These are phyloP conservation scores for Aphis craccivora DNA, from an alignment of 1,140 invertebrate genomes.

Conservation along the genomic window DNA sequence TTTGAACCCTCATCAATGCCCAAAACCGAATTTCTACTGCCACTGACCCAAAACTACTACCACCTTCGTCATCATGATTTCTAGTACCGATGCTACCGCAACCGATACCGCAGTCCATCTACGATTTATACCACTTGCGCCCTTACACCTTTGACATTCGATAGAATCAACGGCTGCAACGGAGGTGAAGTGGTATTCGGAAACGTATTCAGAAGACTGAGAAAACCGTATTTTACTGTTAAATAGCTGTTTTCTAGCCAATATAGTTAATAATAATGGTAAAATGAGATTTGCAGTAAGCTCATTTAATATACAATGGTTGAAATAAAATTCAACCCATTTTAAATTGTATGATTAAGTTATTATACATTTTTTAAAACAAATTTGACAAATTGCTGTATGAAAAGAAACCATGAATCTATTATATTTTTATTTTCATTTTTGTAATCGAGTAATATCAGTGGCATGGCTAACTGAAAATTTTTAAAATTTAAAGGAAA, in stretches of 20 bases:
- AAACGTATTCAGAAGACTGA: neutral
- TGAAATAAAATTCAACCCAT: neutral
- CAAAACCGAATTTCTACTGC: neutral
- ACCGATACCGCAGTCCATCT: neutral
- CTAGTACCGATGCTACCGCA: neutral
- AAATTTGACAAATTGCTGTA: too few relatives aligned
- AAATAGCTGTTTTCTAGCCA: neutral
- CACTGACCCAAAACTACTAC: neutral
- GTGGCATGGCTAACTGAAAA: too few relatives aligned
- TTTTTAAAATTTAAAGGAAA: too few relatives aligned
- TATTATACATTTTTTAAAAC: neutral
- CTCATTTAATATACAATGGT: neutral
- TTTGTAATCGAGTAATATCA: too few relatives aligned
- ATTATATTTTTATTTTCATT: too few relatives aligned
- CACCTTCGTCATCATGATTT: neutral
- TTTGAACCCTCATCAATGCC: slow-evolving; percentile 28
- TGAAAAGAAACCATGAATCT: too few relatives aligned
- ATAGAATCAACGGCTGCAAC: neutral
- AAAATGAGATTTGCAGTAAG: neutral
- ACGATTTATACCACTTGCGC: neutral
- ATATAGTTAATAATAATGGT: neutral
- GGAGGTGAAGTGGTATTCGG: neutral
- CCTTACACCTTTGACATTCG: neutral
- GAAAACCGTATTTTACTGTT: neutral
- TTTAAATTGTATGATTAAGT: neutral